Base-by-base conservation (phyloP, 1,140 invertebrate genomes). In the Drosophila tristis region DNA sequence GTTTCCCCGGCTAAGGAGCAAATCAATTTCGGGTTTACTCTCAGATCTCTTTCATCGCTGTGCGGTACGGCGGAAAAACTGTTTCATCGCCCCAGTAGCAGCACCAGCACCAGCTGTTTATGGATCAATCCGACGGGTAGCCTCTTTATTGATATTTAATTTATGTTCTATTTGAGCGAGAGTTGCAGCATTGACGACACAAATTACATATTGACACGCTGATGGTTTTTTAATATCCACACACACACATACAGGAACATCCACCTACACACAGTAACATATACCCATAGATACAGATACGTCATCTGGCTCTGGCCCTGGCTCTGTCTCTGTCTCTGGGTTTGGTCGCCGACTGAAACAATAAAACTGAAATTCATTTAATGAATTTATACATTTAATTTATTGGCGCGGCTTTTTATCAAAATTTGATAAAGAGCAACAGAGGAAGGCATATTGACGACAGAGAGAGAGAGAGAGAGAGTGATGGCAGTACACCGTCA, bases 321-420 rank as follows among this genome's bases (percentile, higher is more conserved):
- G 48, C 47, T 45, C 48, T 26, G 16, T 1, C 20, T 20, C 20
- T 20, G 43, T 16, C 16, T 57, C 35, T 47, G 66, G 66, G 44
- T 15, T 67, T 11, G 50, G 49, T 47, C 61, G 55, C 26, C 25
- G 31, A 23, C 16, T 79, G 78, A 82, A 84, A 87, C 82, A 87
- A 87, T 89, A 76, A 79, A 89, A 89, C 50, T 63, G 50, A 87
- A 87, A 84, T 87, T 89, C 84, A 84, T 89, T 87, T 59, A 87
- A 89, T 84, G 79, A 87, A 87, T 87, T 89, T 87, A 87, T 87
- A 89, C 84, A 89, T 89, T 89, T 87, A 87, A 87, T 87, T 87
- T 87, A 87, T 87, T 87, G 85, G 74, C 78, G 62, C 62, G 78
- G 66, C 79, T 78, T 81, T 85, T 87, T 87, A 87, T 87, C 84